Conservation (phyloP, 2,113 vertebrate genomes). For the Casuarius casuarius region DNA sequence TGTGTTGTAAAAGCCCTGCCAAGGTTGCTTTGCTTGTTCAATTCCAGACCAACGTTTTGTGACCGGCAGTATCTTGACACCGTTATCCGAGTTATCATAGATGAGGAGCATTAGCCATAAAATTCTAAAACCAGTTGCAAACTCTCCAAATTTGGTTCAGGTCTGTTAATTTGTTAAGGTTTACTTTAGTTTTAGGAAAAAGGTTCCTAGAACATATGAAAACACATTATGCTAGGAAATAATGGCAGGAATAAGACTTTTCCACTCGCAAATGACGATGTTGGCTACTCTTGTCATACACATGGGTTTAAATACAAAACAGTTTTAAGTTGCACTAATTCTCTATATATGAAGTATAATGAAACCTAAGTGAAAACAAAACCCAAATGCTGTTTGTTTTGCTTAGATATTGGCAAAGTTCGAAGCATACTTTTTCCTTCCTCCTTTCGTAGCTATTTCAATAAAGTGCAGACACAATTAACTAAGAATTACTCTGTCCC, state of each 20-base stretch:
- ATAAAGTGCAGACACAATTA: slow-evolving; percentile 49
- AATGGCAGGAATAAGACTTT: slow-evolving; percentile 53
- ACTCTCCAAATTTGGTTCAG: neutral
- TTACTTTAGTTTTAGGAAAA: slow-evolving; percentile 12
- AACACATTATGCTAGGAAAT: neutral
- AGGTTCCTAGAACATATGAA: neutral
- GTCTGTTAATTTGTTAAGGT: slow-evolving; percentile 47
- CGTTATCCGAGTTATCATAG: neutral
- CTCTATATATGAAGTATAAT: slow-evolving; percentile 48
- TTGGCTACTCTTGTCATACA: slow-evolving; percentile 28
- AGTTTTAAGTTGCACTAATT: slow-evolving; percentile 57
- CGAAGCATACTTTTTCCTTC: slow-evolving; percentile 4
- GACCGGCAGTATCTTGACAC: neutral
- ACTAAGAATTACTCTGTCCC: slow-evolving; percentile 22
- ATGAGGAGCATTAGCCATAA: neutral
- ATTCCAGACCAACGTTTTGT: neutral
- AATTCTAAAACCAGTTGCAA: neutral
- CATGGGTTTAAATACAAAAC: slow-evolving; percentile 50
- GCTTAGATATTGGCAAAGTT: slow-evolving; percentile 55
- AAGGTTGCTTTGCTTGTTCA: neutral
- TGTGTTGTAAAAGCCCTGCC: neutral
- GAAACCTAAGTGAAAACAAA: slow-evolving; percentile 68
- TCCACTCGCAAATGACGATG: slow-evolving; percentile 23
- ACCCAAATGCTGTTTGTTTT: slow-evolving; percentile 67
- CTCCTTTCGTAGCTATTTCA: slow-evolving; percentile 41